phyloP scores from a whole-genome alignment of 2,888 invertebrate species.

The Drosophila differens region DNA sequence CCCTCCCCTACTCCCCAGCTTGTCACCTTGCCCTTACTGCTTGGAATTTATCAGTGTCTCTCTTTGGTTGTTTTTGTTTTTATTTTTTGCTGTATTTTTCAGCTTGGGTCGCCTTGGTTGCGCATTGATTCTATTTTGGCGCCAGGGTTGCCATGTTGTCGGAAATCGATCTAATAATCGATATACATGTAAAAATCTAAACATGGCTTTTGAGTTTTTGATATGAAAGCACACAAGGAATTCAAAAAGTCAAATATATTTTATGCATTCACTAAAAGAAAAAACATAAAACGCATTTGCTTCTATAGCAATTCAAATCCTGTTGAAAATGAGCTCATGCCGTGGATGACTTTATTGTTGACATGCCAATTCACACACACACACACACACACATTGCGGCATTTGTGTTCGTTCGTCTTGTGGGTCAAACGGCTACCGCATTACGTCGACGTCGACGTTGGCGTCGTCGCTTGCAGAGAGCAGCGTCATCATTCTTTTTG shows the following conservation, averaged over 20 bases:
- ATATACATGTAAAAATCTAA: slow-evolving; percentile 7
- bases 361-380: slow-evolving; percentile 37
- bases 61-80: slow-evolving; percentile 1
- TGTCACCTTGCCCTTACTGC: not conserved
- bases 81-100: not conserved
- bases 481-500: slow-evolving; percentile 44
- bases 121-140: slow-evolving; percentile 59
- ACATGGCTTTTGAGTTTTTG: not conserved
- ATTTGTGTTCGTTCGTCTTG: slow-evolving; percentile 47
- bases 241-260: not conserved
- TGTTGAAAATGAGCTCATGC: slow-evolving; percentile 48
- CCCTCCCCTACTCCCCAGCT: not conserved
- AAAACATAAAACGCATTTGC: not conserved
- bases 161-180: slow-evolving; percentile 35
- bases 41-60: not conserved
- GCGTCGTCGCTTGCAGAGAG: slow-evolving; percentile 1
- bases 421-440: slow-evolving; percentile 67
- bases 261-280: not conserved
- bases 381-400: slow-evolving; percentile 36
- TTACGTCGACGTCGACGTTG: slow-evolving; percentile 35
- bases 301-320: slow-evolving; percentile 23
- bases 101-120: slow-evolving; percentile 36
- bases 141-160: slow-evolving; percentile 41
- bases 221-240: not conserved
- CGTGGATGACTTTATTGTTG: slow-evolving; percentile 42